Conservation (phyloP, 2,797 vertebrate species). For the Hippocampus kuda region DNA sequence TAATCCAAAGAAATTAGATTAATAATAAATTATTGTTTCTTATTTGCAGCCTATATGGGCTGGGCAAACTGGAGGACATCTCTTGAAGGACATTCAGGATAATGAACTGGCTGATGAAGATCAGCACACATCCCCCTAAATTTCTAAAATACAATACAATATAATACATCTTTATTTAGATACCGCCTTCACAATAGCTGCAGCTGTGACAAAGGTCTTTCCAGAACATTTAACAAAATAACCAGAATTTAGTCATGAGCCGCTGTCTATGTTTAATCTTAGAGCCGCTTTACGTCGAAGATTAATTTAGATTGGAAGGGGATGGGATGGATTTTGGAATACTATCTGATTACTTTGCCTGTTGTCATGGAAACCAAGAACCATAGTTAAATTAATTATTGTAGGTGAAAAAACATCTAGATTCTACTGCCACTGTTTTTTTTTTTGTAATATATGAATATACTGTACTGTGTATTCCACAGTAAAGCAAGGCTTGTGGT, state of each 20-base stretch:
- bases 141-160: too few relatives aligned
- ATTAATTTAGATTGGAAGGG: constrained; percentile 22
- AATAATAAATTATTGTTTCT: background rate
- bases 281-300: constrained; percentile 12
- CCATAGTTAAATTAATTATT: background rate
- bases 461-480: background rate
- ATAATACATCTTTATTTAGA: too few relatives aligned
- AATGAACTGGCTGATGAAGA: constrained; percentile 18
- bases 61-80: constrained; percentile 29
- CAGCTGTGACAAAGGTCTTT: too few relatives aligned
- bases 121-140: constrained; percentile 6
- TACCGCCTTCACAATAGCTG: too few relatives aligned
- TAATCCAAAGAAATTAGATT: background rate
- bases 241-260: constrained; percentile 26
- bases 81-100: constrained; percentile 7
- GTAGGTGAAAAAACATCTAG: background rate
- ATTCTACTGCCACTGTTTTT: background rate
- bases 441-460: background rate
- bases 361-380: background rate
- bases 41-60: background rate
- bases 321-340: background rate
- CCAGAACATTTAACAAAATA: too few relatives aligned
- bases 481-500: background rate
- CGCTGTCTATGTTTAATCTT: constrained; percentile 3
- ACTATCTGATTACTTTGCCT: background rate